A percentile compares a stretch with the other conserved stretches of the same genome.
phyloP scores from a whole-genome alignment of 2,797 vertebrate species.

The Sciaenops ocellatus region DNA sequence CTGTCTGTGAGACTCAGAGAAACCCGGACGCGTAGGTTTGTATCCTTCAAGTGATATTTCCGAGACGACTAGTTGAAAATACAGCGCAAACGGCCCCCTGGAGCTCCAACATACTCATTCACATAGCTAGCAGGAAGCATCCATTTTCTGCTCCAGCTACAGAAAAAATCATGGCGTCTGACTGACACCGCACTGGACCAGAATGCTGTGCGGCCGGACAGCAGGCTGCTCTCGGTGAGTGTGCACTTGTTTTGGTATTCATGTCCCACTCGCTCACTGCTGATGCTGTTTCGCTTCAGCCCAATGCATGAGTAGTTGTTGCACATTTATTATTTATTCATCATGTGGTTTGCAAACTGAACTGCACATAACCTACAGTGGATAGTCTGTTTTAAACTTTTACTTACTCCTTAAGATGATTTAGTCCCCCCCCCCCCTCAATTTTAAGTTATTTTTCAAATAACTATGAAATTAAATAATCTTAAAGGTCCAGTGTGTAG shows the following conservation, averaged over 20 bases:
- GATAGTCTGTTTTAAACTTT: no score
- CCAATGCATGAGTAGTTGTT: no score
- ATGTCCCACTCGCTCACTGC: no score
- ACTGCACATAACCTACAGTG: neutral
- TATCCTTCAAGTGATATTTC: neutral
- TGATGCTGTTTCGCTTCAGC: no score
- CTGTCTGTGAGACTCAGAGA: neutral
- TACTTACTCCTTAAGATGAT: no score
- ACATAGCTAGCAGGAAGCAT: constrained; percentile 50
- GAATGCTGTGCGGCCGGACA: constrained; percentile 61
- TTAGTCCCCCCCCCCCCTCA: no score
- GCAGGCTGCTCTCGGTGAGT: neutral
- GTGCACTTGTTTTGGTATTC: neutral
- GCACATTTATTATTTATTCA: no score
- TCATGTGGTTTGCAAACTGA: neutral
- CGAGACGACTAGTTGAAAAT: fast-evolving
- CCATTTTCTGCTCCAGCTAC: constrained; percentile 76
- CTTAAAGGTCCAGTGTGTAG: no score
- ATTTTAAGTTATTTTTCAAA: no score
- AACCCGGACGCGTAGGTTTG: neutral
- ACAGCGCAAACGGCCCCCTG: neutral
- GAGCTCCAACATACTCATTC: neutral
- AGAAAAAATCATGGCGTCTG: constrained; percentile 76
- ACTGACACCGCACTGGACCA: constrained; percentile 53
- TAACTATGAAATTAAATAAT: no score